Conservation (phyloP, 1,140 invertebrate genomes). For the Neocloeon triangulifer region DNA sequence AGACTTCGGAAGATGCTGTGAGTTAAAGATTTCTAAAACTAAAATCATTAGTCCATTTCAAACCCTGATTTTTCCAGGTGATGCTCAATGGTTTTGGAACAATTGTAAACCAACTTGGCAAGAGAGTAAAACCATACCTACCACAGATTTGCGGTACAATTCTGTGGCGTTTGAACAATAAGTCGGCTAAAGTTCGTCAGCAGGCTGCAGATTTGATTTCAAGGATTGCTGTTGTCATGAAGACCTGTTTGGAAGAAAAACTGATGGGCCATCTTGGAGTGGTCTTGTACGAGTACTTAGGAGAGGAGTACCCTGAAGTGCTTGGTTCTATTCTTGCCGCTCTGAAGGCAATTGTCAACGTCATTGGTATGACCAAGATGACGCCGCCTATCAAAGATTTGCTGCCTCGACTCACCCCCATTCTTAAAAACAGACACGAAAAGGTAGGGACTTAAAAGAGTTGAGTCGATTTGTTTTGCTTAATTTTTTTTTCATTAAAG, state of each 20-base stretch:
- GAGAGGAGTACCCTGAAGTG: slow-evolving; percentile 99
- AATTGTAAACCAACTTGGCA: slow-evolving; percentile 92
- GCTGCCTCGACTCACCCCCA: slow-evolving; percentile 87
- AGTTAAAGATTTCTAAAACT: slow-evolving; percentile 9
- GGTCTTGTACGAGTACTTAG: slow-evolving; percentile 97
- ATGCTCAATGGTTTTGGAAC: slow-evolving; percentile 99
- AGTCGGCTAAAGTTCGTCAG: slow-evolving; percentile 97
- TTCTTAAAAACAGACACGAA: slow-evolving; percentile 73
- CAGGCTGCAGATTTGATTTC: slow-evolving; percentile 98
- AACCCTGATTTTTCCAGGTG: too few relatives aligned
- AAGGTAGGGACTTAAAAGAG: slow-evolving; percentile 18
- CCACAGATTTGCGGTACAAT: slow-evolving; percentile 99
- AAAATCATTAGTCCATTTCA: slow-evolving; percentile 1
- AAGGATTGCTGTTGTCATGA: slow-evolving; percentile 96
- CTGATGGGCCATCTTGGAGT: slow-evolving; percentile 98
- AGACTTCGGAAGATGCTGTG: slow-evolving; percentile 71
- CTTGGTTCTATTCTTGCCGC: slow-evolving; percentile 95
- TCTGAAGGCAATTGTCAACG: slow-evolving; percentile 96
- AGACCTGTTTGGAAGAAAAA: slow-evolving; percentile 98
- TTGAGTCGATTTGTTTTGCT: not conserved
- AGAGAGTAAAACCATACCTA: slow-evolving; percentile 92
- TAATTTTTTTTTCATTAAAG: slow-evolving; percentile 19
- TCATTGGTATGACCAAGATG: slow-evolving; percentile 99
- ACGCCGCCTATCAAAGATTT: slow-evolving; percentile 99
- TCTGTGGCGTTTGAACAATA: slow-evolving; percentile 97